Base-by-base conservation (phyloP, 2,797 vertebrate species). In the Protosalanx chinensis region DNA sequence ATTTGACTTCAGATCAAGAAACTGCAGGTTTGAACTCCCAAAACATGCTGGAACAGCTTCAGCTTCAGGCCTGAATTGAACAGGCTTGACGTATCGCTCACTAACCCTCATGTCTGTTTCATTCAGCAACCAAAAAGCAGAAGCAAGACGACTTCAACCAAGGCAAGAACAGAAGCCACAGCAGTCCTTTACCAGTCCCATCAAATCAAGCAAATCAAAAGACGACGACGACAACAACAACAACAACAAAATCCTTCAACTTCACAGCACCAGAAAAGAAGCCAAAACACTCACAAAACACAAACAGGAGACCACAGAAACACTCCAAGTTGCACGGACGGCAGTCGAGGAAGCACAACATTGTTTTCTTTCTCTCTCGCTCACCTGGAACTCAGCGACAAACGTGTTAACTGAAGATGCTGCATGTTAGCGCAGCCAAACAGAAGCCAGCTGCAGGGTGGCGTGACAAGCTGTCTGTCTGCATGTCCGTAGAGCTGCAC, bases 401-500 rank as follows among this genome's bases (percentile, higher is more conserved):
- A 84, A 78, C 73, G 23, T 68, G 75, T 75, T 56, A 56, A 81
- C 82, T 81, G 78, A 81, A 76, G 64, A 67, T 69, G 73, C 41
- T 46, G 82, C 86, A 90, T 91, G 77, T 87, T 84, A 76, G 79
- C 79, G 81, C 72, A 68, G 72, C 77, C 66, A 59, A 80, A 63
- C 69, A 18, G 57, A 76, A 71, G 72, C 76, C 78, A 77, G 66
- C 72, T 27, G 74, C 79, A 76, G 61, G 59, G 71, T 0, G 20
- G 62, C 72, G 80, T 76, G 73, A 74, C 75, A 76, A 66, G 64
- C 46, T 72, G 8, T 68, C 72, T 64, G 49, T 74, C 67, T 73
- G 82, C 86, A 88, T 90, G 81, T 88, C 85, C 82, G 46, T 41
- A 15, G 15, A 62, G 68, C 5, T 32, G 69, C 72, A 49, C 60